These are phyloP conservation scores for Zaprionus vittiger DNA, from an alignment of 1,140 invertebrate species.

Conservation along the genomic window DNA sequence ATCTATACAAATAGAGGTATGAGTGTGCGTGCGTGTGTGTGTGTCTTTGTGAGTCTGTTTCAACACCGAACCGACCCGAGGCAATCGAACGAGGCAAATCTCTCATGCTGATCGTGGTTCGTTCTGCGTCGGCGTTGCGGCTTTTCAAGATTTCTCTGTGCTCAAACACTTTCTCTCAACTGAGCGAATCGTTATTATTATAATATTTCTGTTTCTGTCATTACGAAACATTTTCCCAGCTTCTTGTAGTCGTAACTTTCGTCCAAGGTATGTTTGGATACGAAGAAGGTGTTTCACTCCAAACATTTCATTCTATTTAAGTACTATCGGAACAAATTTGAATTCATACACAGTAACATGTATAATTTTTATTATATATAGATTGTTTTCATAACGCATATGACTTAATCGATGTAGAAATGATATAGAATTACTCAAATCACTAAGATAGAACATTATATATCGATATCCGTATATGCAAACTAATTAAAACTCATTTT, in stretches of 20 bases:
- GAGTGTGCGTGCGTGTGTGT: slow-evolving; percentile 4
- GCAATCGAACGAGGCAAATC: slow-evolving; percentile 77
- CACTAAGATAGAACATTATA: not conserved
- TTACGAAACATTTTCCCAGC: slow-evolving; percentile 27
- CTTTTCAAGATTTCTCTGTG: slow-evolving; percentile 41
- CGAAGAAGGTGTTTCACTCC: not conserved
- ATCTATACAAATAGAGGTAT: slow-evolving; percentile 12
- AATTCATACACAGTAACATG: not conserved
- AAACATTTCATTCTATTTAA: not conserved
- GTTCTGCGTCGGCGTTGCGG: slow-evolving; percentile 55
- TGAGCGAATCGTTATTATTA: slow-evolving; percentile 22
- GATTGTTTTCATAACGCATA: too few species aligned
- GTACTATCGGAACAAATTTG: not conserved
- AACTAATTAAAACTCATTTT: not conserved
- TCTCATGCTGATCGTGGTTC: slow-evolving; percentile 7
- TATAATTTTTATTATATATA: not conserved
- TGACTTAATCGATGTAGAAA: too few species aligned
- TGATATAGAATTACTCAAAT: not conserved
- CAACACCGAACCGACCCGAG: slow-evolving; percentile 25
- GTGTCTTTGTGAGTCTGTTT: slow-evolving; percentile 24
- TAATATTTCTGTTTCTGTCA: slow-evolving; percentile 27
- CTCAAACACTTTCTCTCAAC: slow-evolving; percentile 40
- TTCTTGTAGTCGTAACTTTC: slow-evolving; percentile 26
- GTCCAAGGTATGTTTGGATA: not conserved
- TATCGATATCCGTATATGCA: not conserved